These are phyloP conservation scores for Agrotis segetum DNA, from an alignment of 2,888 invertebrate genomes.

Conservation along the genomic window DNA sequence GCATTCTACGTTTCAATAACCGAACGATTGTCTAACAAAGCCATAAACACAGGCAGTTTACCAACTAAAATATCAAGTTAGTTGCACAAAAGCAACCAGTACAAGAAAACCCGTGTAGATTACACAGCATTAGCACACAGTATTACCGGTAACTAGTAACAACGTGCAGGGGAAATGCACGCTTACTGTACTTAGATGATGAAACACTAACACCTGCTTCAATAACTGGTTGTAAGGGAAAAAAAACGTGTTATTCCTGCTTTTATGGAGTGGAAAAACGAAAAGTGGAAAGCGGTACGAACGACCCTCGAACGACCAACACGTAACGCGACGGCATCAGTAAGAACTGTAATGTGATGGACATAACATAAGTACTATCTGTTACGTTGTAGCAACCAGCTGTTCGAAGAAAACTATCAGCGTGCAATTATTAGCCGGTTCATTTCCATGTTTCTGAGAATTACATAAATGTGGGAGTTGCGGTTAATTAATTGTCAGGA, in stretches of 20 bases:
- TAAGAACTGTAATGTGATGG: slow-evolving; percentile 35
- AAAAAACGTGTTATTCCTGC: slow-evolving; percentile 45
- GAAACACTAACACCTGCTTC: slow-evolving; percentile 62
- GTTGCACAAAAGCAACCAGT: slow-evolving; percentile 65
- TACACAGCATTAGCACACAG: slow-evolving; percentile 63
- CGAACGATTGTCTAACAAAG: slow-evolving; percentile 53
- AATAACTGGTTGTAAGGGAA: slow-evolving; percentile 42
- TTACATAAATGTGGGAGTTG: slow-evolving; percentile 22
- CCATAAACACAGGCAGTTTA: slow-evolving; percentile 55
- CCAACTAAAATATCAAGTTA: slow-evolving; percentile 67
- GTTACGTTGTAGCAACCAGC: slow-evolving; percentile 29
- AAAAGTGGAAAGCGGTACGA: slow-evolving; percentile 46
- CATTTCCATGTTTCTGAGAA: slow-evolving; percentile 43
- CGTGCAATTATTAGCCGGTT: slow-evolving; percentile 40
- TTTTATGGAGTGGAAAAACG: slow-evolving; percentile 52
- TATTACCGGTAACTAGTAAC: slow-evolving; percentile 66
- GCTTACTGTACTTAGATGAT: slow-evolving; percentile 59
- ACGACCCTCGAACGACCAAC: slow-evolving; percentile 44
- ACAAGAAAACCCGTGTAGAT: slow-evolving; percentile 66
- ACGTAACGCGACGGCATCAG: slow-evolving; percentile 52
- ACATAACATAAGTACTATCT: slow-evolving; percentile 28
- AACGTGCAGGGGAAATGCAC: slow-evolving; percentile 63
- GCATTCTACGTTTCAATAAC: slow-evolving; percentile 53
- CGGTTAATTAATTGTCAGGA: slow-evolving; percentile 22
- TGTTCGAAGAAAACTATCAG: slow-evolving; percentile 51